Percentiles rank a stretch among this genome's conserved stretches.
phyloP scores from a whole-genome alignment of 1,140 invertebrate species.

The Neuroterus valhalla region DNA sequence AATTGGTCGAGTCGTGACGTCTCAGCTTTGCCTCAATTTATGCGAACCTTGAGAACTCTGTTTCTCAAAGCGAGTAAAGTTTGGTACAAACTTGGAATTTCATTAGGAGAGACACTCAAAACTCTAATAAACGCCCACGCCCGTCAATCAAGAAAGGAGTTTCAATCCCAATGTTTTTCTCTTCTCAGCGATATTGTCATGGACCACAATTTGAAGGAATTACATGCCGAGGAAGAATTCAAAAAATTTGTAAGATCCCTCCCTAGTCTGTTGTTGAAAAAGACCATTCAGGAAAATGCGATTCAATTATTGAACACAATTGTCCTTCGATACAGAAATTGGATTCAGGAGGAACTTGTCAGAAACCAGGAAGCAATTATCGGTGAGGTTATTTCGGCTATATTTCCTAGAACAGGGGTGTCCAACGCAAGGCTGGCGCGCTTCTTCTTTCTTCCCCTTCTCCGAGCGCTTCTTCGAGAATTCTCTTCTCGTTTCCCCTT shows the following conservation, averaged over 20 bases:
- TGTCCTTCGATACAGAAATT: slow-evolving; percentile 60
- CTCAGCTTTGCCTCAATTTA: slow-evolving; percentile 56
- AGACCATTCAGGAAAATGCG: slow-evolving; percentile 60
- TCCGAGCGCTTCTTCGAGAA: too few species aligned
- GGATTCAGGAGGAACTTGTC: slow-evolving; percentile 59
- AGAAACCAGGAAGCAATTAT: slow-evolving; percentile 63
- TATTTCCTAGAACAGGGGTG: too few species aligned
- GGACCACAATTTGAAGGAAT: slow-evolving; percentile 62
- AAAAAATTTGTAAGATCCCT: slow-evolving; percentile 64
- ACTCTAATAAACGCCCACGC: slow-evolving; percentile 54
- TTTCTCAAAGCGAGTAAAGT: slow-evolving; percentile 67
- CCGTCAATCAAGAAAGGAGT: slow-evolving; percentile 54
- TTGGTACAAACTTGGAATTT: slow-evolving; percentile 61
- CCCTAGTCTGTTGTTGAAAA: slow-evolving; percentile 59
- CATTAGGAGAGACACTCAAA: slow-evolving; percentile 54
- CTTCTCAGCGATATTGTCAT: slow-evolving; percentile 72
- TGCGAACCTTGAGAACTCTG: slow-evolving; percentile 64
- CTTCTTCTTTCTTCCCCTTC: too few species aligned
- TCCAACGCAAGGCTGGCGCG: too few species aligned
- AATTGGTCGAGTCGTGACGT: slow-evolving; percentile 53
- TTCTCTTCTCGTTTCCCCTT: too few species aligned
- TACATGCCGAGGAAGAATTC: slow-evolving; percentile 65
- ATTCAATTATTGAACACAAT: slow-evolving; percentile 66
- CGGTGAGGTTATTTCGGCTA: slow-evolving; percentile 52
- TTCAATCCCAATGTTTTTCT: slow-evolving; percentile 60